These are phyloP conservation scores for Pangasius krempfi DNA, from an alignment of 2,797 vertebrate genomes.

Conservation along the genomic window DNA sequence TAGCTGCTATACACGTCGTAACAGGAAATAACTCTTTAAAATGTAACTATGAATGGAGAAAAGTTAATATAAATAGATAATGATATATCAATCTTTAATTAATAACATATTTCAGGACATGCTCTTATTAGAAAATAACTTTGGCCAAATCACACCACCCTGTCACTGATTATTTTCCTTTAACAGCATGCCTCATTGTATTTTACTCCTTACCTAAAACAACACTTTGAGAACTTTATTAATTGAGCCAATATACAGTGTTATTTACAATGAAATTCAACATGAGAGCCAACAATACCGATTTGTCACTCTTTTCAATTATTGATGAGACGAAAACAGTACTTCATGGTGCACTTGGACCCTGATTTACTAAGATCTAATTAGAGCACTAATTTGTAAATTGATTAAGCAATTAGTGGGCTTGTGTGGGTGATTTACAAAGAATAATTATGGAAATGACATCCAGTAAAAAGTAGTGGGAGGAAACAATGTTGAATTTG, in stretches of 20 bases:
- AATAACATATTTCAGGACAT: neutral
- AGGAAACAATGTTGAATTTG: neutral
- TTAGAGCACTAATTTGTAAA: neutral
- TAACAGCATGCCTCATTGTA: neutral
- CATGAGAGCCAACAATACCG: neutral
- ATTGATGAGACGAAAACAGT: neutral
- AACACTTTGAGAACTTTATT: neutral
- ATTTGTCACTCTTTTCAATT: neutral
- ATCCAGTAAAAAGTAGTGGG: neutral
- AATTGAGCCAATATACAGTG: neutral
- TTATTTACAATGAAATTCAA: neutral
- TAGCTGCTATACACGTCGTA: neutral
- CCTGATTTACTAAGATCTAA: constrained; percentile 4
- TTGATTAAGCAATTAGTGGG: neutral
- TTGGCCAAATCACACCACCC: neutral
- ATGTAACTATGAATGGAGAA: neutral
- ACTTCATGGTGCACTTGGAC: neutral
- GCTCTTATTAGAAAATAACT: neutral
- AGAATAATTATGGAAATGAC: neutral
- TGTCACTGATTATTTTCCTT: neutral
- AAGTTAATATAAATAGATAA: neutral
- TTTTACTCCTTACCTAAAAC: neutral
- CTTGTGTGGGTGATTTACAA: neutral
- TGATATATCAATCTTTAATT: neutral
- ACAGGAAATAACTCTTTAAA: no score